A percentile compares a stretch with the other conserved stretches of the same genome.
Evolutionary conservation across 2,797 vertebrate species (phyloP).

Genomic region (Mareca penelope): DNA sequence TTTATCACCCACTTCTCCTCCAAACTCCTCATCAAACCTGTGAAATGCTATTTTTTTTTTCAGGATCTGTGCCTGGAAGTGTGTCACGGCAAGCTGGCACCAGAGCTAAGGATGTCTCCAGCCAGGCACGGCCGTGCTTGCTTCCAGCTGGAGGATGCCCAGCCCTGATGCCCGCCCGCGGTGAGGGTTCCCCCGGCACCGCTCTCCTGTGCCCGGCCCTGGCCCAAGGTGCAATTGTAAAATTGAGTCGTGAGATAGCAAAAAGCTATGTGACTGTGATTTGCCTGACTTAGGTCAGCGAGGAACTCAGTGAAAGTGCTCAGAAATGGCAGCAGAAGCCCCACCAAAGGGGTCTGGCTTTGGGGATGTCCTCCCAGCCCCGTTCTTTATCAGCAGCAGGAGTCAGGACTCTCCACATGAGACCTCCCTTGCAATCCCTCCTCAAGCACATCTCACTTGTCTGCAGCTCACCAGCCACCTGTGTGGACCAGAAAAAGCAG

Average conservation of each 20-base stretch:
- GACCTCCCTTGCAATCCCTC: not conserved
- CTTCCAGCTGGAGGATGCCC: not conserved
- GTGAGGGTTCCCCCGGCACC: not conserved
- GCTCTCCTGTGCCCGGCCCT: not conserved
- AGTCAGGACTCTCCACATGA: not conserved
- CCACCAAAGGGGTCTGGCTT: not conserved
- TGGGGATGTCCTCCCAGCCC: not conserved
- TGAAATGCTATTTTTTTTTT: not conserved
- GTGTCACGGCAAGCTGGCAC: not conserved
- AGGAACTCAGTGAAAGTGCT: too few species aligned
- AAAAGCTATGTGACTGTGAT: too few species aligned
- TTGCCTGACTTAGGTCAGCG: too few species aligned
- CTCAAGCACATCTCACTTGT: not conserved
- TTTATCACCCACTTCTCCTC: not conserved
- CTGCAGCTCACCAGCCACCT: not conserved
- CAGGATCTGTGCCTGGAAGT: not conserved
- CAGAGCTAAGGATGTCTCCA: not conserved
- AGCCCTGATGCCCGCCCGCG: not conserved
- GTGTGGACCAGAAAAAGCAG: not conserved
- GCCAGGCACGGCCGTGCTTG: not conserved
- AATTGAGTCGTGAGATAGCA: too few species aligned
- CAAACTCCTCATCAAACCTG: not conserved
- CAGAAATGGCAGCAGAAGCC: too few species aligned
- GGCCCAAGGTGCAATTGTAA: too few species aligned
- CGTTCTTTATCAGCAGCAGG: accelerated